phyloP scores from a whole-genome alignment of 2,888 invertebrate species.

The Agrochola litura region DNA sequence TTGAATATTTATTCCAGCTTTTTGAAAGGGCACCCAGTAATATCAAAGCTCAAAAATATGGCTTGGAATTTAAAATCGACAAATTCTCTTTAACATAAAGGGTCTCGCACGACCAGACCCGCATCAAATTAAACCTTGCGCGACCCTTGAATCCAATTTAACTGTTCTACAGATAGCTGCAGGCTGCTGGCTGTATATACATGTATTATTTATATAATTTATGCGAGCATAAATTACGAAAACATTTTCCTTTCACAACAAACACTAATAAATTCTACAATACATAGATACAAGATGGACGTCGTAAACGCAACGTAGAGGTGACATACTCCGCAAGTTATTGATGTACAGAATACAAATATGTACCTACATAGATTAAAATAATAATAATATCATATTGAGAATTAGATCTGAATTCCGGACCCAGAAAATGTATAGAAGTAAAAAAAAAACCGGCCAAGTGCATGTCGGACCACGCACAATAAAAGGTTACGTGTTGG shows the following conservation, averaged over 20 bases:
- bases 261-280: constrained; percentile 72
- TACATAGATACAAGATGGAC: constrained; percentile 48
- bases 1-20: constrained; percentile 31
- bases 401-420: not conserved
- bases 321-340: constrained; percentile 45
- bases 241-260: constrained; percentile 78
- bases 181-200: constrained; percentile 64
- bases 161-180: constrained; percentile 80
- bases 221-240: constrained; percentile 82
- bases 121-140: constrained; percentile 82
- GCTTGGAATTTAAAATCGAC: constrained; percentile 74
- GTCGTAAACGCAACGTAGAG: constrained; percentile 33
- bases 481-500: too few relatives aligned
- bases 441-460: too few relatives aligned
- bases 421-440: not conserved
- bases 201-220: constrained; percentile 78
- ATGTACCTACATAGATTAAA: constrained; percentile 20
- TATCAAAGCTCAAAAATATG: constrained; percentile 63
- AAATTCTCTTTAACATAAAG: constrained; percentile 75
- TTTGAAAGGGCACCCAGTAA: constrained; percentile 25
- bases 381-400: constrained; percentile 19
- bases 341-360: constrained; percentile 28
- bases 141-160: constrained; percentile 85
- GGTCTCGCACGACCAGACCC: constrained; percentile 77
- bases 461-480: too few relatives aligned